Conservation (phyloP, 2,888 invertebrate species). For the Meghimatium bilineatum region DNA sequence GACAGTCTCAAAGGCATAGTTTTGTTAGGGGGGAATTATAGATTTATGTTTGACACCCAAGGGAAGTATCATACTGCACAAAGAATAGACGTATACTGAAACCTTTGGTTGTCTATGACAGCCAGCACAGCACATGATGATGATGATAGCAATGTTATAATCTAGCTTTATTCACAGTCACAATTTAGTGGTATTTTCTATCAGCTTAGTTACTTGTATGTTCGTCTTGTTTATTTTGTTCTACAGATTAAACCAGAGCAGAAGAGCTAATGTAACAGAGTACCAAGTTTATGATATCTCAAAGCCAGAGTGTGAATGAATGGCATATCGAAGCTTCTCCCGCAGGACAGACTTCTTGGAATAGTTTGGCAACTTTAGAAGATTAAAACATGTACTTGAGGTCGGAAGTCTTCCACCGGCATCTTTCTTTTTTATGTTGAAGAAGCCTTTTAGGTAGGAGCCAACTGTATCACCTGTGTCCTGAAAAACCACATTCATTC, state of each 20-base stretch:
- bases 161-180: no score
- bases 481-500: slow-evolving; percentile 59
- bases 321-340: slow-evolving; percentile 97
- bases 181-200: background rate
- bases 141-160: no score
- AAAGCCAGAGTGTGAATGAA: slow-evolving; percentile 98
- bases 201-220: background rate
- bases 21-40: no score
- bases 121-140: no score
- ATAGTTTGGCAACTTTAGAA: slow-evolving; percentile 96
- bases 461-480: slow-evolving; percentile 84
- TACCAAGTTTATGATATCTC: slow-evolving; percentile 88
- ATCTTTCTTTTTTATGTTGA: slow-evolving; percentile 86
- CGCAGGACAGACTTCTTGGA: slow-evolving; percentile 95
- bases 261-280: no score
- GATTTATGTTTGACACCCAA: no score
- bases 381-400: slow-evolving; percentile 98
- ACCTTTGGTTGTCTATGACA: no score
- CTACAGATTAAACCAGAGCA: background rate
- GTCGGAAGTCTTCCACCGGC: slow-evolving; percentile 92
- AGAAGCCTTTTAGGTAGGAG: slow-evolving; percentile 97
- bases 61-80: no score
- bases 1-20: no score
- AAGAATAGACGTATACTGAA: no score
- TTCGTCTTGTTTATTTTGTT: background rate